phyloP scores from a whole-genome alignment of 2,113 vertebrate species.

The Odocoileus hemionus region DNA sequence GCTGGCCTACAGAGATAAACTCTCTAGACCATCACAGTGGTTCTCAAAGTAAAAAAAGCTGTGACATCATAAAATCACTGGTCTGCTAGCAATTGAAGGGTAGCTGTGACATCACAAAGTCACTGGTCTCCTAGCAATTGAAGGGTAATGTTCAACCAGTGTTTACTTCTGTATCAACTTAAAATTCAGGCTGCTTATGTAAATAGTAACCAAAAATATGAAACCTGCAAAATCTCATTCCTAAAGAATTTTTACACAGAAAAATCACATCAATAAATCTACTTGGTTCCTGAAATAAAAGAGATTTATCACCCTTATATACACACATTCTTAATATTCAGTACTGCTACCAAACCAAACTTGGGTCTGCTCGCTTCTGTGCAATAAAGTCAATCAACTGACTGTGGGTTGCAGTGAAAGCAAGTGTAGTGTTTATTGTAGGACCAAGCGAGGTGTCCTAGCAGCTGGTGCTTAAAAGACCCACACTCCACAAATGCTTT shows the following conservation, averaged over 20 bases:
- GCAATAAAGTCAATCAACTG: neutral
- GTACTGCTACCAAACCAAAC: neutral
- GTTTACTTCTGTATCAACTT: neutral
- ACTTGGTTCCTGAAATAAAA: neutral
- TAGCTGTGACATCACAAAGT: neutral
- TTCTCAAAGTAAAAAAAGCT: neutral
- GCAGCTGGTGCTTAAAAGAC: neutral
- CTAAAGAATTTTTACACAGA: neutral
- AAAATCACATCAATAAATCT: neutral
- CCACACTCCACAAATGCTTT: neutral
- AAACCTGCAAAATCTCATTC: neutral
- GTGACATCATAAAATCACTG: neutral
- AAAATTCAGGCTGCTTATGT: neutral
- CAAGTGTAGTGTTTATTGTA: neutral
- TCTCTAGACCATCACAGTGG: neutral
- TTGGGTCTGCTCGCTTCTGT: neutral
- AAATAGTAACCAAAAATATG: neutral
- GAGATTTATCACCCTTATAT: neutral
- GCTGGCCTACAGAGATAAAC: neutral
- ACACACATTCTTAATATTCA: neutral
- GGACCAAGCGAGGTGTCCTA: neutral
- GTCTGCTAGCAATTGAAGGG: neutral
- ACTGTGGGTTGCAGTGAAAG: neutral
- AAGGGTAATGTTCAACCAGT: neutral
- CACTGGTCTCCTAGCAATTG: neutral